Conservation (phyloP, 92 coral and sea anemone species). For the Palythoa grandiflora region DNA sequence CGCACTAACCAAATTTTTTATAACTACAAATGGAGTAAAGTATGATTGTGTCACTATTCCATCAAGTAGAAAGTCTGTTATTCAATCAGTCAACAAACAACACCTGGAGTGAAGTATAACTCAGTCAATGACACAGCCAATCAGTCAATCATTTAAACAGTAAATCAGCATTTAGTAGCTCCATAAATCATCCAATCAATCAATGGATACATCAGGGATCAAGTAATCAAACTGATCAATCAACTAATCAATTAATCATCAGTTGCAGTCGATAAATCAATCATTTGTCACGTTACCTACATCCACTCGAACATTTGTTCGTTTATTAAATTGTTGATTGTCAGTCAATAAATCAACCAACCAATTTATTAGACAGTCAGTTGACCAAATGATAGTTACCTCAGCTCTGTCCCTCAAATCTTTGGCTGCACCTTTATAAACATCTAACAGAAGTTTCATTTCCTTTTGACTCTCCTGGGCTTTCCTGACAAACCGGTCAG, state of each 20-base stretch:
- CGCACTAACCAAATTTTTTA: no score
- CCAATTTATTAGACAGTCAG: not conserved
- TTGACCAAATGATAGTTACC: constrained; percentile 43
- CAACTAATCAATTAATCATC: no score
- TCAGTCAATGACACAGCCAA: no score
- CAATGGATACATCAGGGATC: no score
- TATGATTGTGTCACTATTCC: not conserved
- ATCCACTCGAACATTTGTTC: not conserved
- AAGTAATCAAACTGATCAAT: no score
- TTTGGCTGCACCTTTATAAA: constrained; percentile 97
- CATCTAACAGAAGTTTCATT: constrained; percentile 91
- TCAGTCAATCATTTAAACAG: no score
- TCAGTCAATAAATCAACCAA: not conserved
- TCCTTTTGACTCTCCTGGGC: constrained; percentile 96
- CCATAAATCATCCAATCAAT: no score
- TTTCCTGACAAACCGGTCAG: constrained; percentile 63
- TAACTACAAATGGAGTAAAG: not conserved
- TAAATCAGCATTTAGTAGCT: no score
- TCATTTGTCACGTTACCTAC: no score
- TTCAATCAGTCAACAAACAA: not conserved
- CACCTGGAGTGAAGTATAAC: not conserved
- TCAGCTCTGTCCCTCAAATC: constrained; percentile 93
- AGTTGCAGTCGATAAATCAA: no score
- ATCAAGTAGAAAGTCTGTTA: not conserved
- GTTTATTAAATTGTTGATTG: no score